A percentile compares a stretch with the other conserved stretches of the same genome.
These are phyloP conservation scores for Meandrusa payeni DNA, from an alignment of 2,888 invertebrate species.

Conservation along the genomic window DNA sequence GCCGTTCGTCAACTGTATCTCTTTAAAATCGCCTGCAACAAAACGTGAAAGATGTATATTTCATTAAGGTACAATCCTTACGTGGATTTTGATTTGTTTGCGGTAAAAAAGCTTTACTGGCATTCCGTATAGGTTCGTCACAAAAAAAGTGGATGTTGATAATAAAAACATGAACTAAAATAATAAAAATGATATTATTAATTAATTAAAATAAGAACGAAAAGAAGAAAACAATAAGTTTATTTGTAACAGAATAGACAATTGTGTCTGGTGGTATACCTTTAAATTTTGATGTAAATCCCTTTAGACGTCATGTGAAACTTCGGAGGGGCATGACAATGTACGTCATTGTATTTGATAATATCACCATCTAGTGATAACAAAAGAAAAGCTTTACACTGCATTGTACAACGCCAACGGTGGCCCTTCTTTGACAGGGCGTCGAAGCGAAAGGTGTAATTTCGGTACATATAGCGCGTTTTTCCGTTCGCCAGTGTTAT, in stretches of 20 bases:
- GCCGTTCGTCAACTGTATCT: constrained; percentile 32
- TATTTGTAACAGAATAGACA: no score
- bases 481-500: constrained; percentile 32
- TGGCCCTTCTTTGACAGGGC: constrained; percentile 21
- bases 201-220: no score
- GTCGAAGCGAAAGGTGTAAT: constrained; percentile 34
- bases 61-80: no score
- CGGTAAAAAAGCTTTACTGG: no score
- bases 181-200: no score
- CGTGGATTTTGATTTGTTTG: no score
- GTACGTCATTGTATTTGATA: constrained; percentile 20
- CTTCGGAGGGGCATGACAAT: constrained; percentile 28
- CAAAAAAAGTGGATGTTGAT: no score
- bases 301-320: constrained; percentile 28
- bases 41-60: neutral
- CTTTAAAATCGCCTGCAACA: constrained; percentile 25
- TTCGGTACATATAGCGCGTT: constrained; percentile 32
- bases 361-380: constrained; percentile 25
- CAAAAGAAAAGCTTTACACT: constrained; percentile 31
- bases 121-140: no score
- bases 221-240: no score
- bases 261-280: neutral
- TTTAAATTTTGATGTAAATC: constrained; percentile 29
- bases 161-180: no score
- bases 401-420: constrained; percentile 31